These are phyloP conservation scores for Macquaria australasica DNA, from an alignment of 2,113 vertebrate genomes.

Conservation along the genomic window DNA sequence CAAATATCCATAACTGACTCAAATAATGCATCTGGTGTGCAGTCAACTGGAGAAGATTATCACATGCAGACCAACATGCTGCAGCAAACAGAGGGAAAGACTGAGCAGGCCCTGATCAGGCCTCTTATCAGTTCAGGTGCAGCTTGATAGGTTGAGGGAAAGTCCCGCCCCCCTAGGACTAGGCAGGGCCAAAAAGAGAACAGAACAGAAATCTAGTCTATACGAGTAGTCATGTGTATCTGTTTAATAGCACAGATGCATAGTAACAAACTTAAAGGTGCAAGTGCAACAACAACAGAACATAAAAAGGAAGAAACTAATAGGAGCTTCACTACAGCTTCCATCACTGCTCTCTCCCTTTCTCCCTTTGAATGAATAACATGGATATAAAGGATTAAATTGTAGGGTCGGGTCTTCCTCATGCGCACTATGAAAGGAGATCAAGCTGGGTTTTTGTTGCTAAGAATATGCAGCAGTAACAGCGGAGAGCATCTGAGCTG, in stretches of 20 bases:
- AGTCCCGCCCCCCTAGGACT: too few species aligned
- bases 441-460: slow-evolving; percentile 50
- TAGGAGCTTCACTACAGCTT: neutral
- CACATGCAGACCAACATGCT: too few species aligned
- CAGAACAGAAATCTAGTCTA: neutral
- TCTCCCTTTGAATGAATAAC: slow-evolving; percentile 23
- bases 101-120: too few species aligned
- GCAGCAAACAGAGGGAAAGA: too few species aligned
- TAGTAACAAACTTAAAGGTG: neutral
- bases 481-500: slow-evolving; percentile 37
- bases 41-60: too few species aligned
- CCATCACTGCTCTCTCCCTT: neutral
- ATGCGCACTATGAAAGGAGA: slow-evolving; percentile 46
- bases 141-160: too few species aligned
- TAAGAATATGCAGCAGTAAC: slow-evolving; percentile 60
- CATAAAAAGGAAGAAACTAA: slow-evolving; percentile 23
- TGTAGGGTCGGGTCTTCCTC: slow-evolving; percentile 23
- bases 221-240: neutral
- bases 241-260: neutral
- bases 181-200: too few species aligned
- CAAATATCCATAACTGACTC: too few species aligned
- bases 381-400: slow-evolving; percentile 36
- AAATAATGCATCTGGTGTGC: too few species aligned
- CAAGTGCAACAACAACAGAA: neutral
- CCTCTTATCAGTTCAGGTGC: too few species aligned